phyloP scores from a whole-genome alignment of 2,888 invertebrate genomes.

The Mamestra brassicae region DNA sequence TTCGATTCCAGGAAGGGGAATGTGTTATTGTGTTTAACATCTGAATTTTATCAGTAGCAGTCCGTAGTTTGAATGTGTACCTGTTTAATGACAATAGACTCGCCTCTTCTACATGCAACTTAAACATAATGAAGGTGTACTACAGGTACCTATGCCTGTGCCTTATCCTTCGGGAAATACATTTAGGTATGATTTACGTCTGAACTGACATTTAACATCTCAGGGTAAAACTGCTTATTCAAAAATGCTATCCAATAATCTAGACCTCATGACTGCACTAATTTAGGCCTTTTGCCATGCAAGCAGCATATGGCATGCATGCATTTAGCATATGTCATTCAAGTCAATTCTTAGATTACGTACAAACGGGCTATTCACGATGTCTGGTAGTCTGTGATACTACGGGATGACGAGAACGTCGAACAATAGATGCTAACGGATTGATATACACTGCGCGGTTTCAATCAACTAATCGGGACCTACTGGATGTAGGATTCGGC shows the following conservation, averaged over 20 bases:
- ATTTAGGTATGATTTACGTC: too few species aligned
- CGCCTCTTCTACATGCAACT: neutral
- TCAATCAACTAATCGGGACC: slow-evolving; percentile 43
- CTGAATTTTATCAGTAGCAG: too few species aligned
- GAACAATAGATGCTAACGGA: slow-evolving; percentile 13
- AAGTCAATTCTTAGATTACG: neutral
- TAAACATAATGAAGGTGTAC: neutral
- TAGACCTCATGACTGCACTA: neutral
- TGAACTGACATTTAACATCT: neutral
- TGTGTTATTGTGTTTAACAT: too few species aligned
- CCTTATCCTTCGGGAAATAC: too few species aligned
- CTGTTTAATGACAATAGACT: too few species aligned
- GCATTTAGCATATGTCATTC: neutral
- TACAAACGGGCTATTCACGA: neutral
- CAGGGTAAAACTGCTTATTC: too few species aligned
- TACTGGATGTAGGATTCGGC: neutral
- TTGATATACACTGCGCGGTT: slow-evolving; percentile 35
- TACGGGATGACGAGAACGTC: slow-evolving; percentile 2
- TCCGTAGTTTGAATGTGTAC: neutral
- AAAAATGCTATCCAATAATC: neutral
- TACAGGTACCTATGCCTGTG: too few species aligned
- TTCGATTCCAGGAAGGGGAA: too few species aligned
- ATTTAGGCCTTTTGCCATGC: neutral
- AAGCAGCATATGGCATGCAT: neutral
- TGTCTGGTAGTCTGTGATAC: neutral